Evolutionary conservation across 2,113 vertebrate species (phyloP).

Genomic region (Xenopus laevis): DNA sequence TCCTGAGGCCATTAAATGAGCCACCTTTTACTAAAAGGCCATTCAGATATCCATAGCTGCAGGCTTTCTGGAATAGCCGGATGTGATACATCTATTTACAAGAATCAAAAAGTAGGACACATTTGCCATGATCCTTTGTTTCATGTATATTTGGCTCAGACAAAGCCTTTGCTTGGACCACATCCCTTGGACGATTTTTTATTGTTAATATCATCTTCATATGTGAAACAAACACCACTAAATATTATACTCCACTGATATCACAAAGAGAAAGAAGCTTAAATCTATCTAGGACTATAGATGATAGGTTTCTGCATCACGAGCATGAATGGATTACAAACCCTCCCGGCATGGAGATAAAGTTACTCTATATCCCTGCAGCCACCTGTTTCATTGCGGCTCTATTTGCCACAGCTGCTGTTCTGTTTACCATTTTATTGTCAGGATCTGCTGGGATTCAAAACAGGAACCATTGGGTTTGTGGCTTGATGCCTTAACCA

Average conservation of each 20-base stretch:
- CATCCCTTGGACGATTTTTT: background rate
- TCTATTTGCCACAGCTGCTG: conserved; percentile 60
- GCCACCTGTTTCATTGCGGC: conserved; percentile 58
- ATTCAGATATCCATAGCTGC: background rate
- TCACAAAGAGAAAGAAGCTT: fast-evolving
- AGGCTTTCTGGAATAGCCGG: background rate
- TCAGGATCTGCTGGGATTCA: too few species aligned
- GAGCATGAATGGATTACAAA: conserved; percentile 57
- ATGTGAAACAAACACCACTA: conserved; percentile 46
- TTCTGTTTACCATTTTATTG: conserved; percentile 68
- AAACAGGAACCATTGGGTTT: too few species aligned
- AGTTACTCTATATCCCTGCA: conserved; percentile 64
- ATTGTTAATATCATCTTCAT: too few species aligned
- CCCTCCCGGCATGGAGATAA: conserved; percentile 45
- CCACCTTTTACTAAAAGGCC: background rate
- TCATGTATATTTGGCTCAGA: background rate
- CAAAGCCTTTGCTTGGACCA: background rate
- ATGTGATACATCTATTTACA: background rate
- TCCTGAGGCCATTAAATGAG: conserved; percentile 3
- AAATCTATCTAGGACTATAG: conserved; percentile 46
- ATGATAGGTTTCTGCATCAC: conserved; percentile 27
- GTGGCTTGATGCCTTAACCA: too few species aligned
- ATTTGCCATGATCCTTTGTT: background rate
- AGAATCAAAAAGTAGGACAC: background rate
- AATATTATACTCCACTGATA: conserved; percentile 40